Base-by-base conservation (phyloP, 2,113 vertebrate genomes). In the Saccopteryx bilineata region DNA sequence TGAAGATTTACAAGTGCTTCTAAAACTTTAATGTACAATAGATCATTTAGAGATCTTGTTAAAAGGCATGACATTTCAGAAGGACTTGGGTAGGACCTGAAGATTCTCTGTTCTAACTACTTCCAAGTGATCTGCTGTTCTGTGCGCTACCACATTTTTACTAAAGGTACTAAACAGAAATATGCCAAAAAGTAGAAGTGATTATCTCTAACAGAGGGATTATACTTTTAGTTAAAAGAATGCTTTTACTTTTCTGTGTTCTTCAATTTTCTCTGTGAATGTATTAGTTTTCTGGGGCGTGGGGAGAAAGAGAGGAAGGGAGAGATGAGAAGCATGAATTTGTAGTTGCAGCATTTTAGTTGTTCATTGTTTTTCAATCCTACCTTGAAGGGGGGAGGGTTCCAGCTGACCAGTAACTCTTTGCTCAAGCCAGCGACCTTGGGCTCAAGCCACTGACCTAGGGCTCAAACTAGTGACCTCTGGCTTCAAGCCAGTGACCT, bases 91-190 rank as follows among this genome's bases (percentile, higher is more conserved):
- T 86, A 11, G 17, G 52, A 1, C 21, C 9, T 68, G 60, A 87
- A 87, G 39, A 65, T 71, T 68, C 79, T 90, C 7, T 7, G 46
- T 87, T 87, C 85, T 68, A 69, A 58, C 24, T 31, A 74, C 12
- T 90, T 94, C 18, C 21, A 76, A 23, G 24, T 91, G 48, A 68
- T 65, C 15, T 90, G 28, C n/a, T 72, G 1, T 72, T 61, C 5
- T 69, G 3, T 91, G 31, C 48, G 28, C 61, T 63, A 50, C 66
- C 7, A 58, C 9, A 23, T 87, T 90, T n/a, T 5, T 58, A 33
- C 69, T 66, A 63, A 92, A 94, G 52, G 48, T 91, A 26, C n/a
- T 60, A 79, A n/a, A 65, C n/a, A 81, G n/a, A 84, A 89, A 86
- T 76, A 86, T 26, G 24, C 56, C n/a, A 72, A 39, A 84, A 93